A percentile compares a stretch with the other conserved stretches of the same genome.
These are phyloP conservation scores for Lasaia peninsularis DNA, from an alignment of 1,140 invertebrate genomes.

Conservation along the genomic window DNA sequence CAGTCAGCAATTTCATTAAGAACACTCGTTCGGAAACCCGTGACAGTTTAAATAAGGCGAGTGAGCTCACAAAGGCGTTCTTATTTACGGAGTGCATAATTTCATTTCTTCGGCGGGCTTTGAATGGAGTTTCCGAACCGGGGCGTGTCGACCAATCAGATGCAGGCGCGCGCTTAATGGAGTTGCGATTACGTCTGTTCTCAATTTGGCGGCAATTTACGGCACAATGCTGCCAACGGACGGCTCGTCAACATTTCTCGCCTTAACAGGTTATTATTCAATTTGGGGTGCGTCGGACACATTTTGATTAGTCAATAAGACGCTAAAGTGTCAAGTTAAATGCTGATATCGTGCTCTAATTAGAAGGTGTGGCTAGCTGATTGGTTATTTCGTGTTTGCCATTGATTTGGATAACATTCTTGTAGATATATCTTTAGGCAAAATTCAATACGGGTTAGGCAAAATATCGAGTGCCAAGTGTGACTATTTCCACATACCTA, in stretches of 20 bases:
- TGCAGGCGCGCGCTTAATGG: conserved; percentile 59
- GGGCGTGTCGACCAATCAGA: conserved; percentile 66
- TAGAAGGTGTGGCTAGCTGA: conserved; percentile 23
- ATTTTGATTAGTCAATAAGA: conserved; percentile 62
- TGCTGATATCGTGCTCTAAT: conserved; percentile 26
- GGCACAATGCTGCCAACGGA: conserved; percentile 48
- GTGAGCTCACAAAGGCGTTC: conserved; percentile 51
- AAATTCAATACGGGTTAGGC: too few relatives aligned
- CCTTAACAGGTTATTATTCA: conserved; percentile 70
- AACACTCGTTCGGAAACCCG: conserved; percentile 30
- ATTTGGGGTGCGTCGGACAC: conserved; percentile 65
- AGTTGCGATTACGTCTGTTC: conserved; percentile 60
- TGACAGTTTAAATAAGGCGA: conserved; percentile 55
- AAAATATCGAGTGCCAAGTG: too few relatives aligned
- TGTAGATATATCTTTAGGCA: too few relatives aligned
- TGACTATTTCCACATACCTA: too few relatives aligned
- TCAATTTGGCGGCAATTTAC: conserved; percentile 70
- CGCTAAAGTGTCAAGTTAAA: conserved; percentile 41
- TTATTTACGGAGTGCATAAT: conserved; percentile 70
- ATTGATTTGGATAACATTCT: too few relatives aligned
- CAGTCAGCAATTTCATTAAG: conserved; percentile 42
- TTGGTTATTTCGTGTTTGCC: not conserved
- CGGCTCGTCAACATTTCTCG: conserved; percentile 31
- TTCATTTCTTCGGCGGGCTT: conserved; percentile 57
- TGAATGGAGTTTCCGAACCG: conserved; percentile 36